These are phyloP conservation scores for Platanista minor DNA, from an alignment of 2,113 vertebrate species.

Conservation along the genomic window DNA sequence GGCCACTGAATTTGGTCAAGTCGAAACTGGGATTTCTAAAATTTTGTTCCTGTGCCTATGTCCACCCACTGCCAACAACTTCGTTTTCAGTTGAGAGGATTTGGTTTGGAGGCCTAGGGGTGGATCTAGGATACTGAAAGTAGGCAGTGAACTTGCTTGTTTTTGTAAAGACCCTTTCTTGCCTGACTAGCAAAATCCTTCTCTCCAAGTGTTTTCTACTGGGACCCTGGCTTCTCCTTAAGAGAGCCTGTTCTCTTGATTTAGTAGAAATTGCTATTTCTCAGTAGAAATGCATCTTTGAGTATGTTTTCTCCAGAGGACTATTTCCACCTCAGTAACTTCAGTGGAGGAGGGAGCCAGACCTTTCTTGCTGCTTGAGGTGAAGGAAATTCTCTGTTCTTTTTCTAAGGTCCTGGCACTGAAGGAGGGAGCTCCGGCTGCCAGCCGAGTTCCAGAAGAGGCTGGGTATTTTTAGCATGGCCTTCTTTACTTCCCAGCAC, in stretches of 20 bases:
- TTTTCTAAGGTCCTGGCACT: constrained; percentile 40
- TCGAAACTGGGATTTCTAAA: background rate
- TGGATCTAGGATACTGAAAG: background rate
- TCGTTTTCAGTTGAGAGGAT: background rate
- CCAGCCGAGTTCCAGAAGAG: constrained; percentile 78
- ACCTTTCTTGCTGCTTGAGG: background rate
- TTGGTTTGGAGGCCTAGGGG: background rate
- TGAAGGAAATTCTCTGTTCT: background rate
- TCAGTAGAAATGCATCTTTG: background rate
- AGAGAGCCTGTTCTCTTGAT: background rate
- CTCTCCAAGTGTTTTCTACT: background rate
- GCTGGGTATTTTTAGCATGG: constrained; percentile 88
- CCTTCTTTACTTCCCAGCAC: constrained; percentile 83
- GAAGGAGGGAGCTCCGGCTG: constrained; percentile 18
- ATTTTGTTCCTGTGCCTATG: background rate
- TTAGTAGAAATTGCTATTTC: background rate
- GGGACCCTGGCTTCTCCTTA: background rate
- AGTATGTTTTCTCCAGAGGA: background rate
- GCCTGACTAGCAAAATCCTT: background rate
- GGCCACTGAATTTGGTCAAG: background rate
- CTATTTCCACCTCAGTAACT: background rate
- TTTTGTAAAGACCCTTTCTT: background rate
- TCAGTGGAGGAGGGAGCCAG: background rate
- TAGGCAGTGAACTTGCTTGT: background rate
- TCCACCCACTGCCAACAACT: background rate